phyloP scores from a whole-genome alignment of 2,888 invertebrate genomes.

The Macroteleia sp. region DNA sequence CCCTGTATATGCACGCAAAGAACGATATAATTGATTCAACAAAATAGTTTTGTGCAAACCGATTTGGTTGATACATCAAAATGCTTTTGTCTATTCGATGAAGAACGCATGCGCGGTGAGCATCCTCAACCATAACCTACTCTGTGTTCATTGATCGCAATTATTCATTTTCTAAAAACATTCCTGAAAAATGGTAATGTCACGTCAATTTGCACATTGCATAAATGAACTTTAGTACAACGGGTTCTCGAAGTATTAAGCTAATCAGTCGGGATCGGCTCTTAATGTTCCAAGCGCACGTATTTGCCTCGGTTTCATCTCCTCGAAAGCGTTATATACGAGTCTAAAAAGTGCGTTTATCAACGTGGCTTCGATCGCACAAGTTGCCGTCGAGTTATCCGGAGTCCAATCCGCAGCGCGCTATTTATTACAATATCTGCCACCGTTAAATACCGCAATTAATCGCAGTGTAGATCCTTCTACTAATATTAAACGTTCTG shows the following conservation, averaged over 20 bases:
- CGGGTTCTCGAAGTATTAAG: neutral
- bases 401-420: slow-evolving; percentile 6
- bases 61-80: no score
- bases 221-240: neutral
- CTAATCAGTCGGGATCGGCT: slow-evolving; percentile 5
- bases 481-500: slow-evolving; percentile 42
- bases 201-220: no score
- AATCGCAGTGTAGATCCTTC: slow-evolving; percentile 36
- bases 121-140: no score
- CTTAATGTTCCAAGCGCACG: slow-evolving; percentile 18
- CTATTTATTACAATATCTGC: slow-evolving; percentile 51
- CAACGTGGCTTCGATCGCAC: neutral
- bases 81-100: no score
- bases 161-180: no score
- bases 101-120: no score
- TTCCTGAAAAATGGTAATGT: no score
- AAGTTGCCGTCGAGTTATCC: slow-evolving; percentile 3
- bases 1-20: no score
- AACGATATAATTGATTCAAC: no score
- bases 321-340: slow-evolving; percentile 6
- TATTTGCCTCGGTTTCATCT: slow-evolving; percentile 10
- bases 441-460: slow-evolving; percentile 46
- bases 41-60: no score
- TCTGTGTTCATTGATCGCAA: no score
- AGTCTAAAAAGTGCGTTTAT: slow-evolving; percentile 39